A percentile compares a stretch with the other conserved stretches of the same genome.
Evolutionary conservation across 2,113 vertebrate genomes (phyloP).

Genomic region (Daubentonia madagascariensis): DNA sequence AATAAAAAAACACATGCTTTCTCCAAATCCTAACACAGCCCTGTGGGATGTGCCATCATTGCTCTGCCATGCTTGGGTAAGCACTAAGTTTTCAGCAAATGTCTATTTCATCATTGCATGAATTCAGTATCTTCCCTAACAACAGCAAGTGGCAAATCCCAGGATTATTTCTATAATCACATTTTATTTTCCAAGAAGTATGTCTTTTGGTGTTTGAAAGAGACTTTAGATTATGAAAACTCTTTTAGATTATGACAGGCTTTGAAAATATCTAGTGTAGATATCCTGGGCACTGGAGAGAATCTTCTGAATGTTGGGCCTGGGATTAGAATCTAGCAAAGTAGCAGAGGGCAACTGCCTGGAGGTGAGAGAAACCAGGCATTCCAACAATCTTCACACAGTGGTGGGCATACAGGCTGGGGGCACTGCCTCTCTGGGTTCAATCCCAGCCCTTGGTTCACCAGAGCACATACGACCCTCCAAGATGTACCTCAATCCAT

Average conservation of each 20-base stretch:
- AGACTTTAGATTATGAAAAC: neutral
- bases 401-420: neutral
- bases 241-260: neutral
- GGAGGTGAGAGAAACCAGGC: neutral
- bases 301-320: no score
- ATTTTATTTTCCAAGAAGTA: neutral
- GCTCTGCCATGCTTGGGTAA: neutral
- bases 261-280: neutral
- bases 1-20: neutral
- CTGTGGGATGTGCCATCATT: neutral
- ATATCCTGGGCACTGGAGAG: no score
- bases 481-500: neutral
- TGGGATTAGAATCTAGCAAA: no score
- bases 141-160: neutral
- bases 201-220: neutral
- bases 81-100: neutral
- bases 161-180: neutral
- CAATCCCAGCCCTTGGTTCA: neutral
- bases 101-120: no score
- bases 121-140: neutral
- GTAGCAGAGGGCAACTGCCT: no score
- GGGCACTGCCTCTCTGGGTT: neutral
- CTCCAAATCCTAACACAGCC: neutral
- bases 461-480: neutral
- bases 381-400: neutral